These are phyloP conservation scores for Melanophora roralis DNA, from an alignment of 2,888 invertebrate genomes.

Conservation along the genomic window DNA sequence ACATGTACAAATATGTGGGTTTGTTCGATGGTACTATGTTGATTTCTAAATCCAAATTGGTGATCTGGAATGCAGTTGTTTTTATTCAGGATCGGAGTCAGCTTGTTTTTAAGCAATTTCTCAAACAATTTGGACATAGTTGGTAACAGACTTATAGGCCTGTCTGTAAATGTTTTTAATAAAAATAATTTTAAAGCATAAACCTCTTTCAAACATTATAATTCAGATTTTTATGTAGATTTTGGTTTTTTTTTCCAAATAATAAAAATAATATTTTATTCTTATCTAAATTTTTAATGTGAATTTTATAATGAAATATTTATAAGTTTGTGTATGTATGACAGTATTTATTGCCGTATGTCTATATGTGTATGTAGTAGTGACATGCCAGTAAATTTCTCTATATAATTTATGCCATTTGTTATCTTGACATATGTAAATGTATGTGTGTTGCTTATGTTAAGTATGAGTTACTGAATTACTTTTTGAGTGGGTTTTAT, in stretches of 20 bases:
- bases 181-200: too few relatives aligned
- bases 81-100: too few relatives aligned
- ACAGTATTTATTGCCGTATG: background rate
- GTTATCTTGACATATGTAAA: constrained; percentile 54
- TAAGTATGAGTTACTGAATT: background rate
- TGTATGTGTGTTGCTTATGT: background rate
- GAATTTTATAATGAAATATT: constrained; percentile 14
- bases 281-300: constrained; percentile 49
- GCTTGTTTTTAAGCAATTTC: too few relatives aligned
- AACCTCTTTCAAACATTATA: background rate
- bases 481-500: constrained; percentile 3
- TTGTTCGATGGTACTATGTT: too few relatives aligned
- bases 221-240: background rate
- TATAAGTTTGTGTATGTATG: background rate
- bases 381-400: constrained; percentile 44
- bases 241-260: background rate
- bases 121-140: too few relatives aligned
- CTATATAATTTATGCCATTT: constrained; percentile 60
- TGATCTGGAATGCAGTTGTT: too few relatives aligned
- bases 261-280: constrained; percentile 29
- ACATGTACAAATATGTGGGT: too few relatives aligned
- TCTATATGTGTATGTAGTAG: background rate
- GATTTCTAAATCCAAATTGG: too few relatives aligned
- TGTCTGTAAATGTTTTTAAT: too few relatives aligned
- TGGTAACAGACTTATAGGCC: too few relatives aligned